Evolutionary conservation across 2,888 invertebrate genomes (phyloP), one percentile per base, ranked within the genome.

Genomic region (Scaptodrosophila latifasciaeformis): DNA sequence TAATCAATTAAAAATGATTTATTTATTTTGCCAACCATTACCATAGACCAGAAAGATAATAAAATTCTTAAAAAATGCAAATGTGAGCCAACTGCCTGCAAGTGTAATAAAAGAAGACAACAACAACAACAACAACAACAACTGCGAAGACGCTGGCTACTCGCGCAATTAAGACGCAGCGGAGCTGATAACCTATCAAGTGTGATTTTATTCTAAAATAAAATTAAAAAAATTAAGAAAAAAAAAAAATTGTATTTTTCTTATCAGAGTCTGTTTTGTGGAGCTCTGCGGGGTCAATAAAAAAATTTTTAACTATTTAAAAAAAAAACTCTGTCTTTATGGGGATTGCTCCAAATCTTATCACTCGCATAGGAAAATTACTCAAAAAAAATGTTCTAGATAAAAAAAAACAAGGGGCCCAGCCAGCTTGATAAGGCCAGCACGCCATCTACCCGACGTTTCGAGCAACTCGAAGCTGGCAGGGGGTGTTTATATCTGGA

Each of bases 11-110:
- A n/a, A n/a, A n/a, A n/a, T n/a, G n/a, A n/a, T n/a, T n/a, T n/a
- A n/a, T n/a, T n/a, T n/a, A n/a, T n/a, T n/a, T n/a, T n/a, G n/a
- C n/a, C n/a, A n/a, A n/a, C n/a, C 7, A 24, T 24, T 24, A 7
- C 24, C 24, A 50, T 62, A 71, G 72, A 51, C 40, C 53, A 48
- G 37, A 62, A 62, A 49, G 62, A 71, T 49, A 59, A 24, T 18
- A 77, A 60, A 30, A 48, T 65, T 39, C 53, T 47, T 34, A 71
- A 50, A 54, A 66, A 65, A 49, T 84, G 83, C 51, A 84, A 78
- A 63, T 84, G 84, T 58, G 69, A 72, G 13, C 77, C 82, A 19
- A 62, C 61, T 15, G 63, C 63, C 27, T 84, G 84, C 55, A 82
- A 79, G 51, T 84, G 84, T 54, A 67, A 46, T 49, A 71, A 43